phyloP scores from a whole-genome alignment of 2,113 vertebrate species.

The Peromyscus polionotus region DNA sequence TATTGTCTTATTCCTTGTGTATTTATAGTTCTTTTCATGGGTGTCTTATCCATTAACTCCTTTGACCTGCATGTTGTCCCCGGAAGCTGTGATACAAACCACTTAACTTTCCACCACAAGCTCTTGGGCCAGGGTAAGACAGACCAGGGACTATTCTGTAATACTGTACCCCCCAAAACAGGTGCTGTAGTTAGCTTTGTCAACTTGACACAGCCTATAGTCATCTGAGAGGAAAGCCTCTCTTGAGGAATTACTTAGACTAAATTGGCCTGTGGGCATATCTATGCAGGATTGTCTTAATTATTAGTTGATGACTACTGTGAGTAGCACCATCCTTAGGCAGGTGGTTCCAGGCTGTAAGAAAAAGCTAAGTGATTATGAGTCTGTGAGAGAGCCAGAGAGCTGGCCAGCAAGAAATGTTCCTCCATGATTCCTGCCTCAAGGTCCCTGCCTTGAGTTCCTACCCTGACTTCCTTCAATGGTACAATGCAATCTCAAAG shows the following conservation, averaged over 20 bases:
- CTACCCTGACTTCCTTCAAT: not conserved
- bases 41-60: not conserved
- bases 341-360: not conserved
- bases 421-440: not conserved
- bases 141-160: not conserved
- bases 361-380: fast-evolving
- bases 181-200: not conserved
- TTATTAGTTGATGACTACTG: not conserved
- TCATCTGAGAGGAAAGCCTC: not conserved
- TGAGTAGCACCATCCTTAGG: not conserved
- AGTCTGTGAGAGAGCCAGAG: not conserved
- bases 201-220: not conserved
- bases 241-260: not conserved
- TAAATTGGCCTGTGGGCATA: not conserved
- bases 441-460: not conserved
- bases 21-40: not conserved
- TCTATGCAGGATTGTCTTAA: not conserved
- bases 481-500: not conserved
- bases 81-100: not conserved
- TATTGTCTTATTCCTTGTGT: not conserved
- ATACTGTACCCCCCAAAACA: not conserved
- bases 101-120: not conserved
- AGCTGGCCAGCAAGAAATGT: not conserved
- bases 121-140: not conserved
- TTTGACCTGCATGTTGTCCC: not conserved